A percentile compares a stretch with the other conserved stretches of the same genome.
These are phyloP conservation scores for Carpatolechia fugitivella DNA, from an alignment of 2,888 invertebrate genomes.

Conservation along the genomic window DNA sequence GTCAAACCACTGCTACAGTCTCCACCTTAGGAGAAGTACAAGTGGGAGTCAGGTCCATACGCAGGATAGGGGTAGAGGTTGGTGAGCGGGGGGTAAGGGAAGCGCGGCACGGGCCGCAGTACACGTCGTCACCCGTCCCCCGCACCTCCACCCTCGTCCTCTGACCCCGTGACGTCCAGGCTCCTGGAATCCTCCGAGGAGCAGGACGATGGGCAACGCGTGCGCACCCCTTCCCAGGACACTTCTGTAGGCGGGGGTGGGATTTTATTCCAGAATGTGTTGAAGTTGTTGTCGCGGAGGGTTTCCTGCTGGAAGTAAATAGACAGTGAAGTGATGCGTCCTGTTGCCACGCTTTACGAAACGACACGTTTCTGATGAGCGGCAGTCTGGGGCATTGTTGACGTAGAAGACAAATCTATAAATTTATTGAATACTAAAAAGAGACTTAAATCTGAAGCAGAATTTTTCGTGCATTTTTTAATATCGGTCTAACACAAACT, in stretches of 20 bases:
- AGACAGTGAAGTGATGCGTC: no score
- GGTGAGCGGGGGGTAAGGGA: slow-evolving; percentile 53
- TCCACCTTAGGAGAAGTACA: slow-evolving; percentile 56
- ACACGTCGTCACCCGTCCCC: slow-evolving; percentile 68
- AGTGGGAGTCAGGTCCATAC: slow-evolving; percentile 54
- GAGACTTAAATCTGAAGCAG: no score
- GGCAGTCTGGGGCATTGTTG: no score
- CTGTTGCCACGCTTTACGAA: no score
- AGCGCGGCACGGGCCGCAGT: slow-evolving; percentile 77
- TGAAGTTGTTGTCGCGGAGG: slow-evolving; percentile 63
- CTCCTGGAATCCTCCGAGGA: slow-evolving; percentile 73
- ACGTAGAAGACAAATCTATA: no score
- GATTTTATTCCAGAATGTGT: slow-evolving; percentile 71
- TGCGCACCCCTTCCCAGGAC: slow-evolving; percentile 57
- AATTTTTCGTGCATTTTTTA: no score
- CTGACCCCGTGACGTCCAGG: slow-evolving; percentile 75
- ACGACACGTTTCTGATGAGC: no score
- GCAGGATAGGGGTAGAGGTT: slow-evolving; percentile 51
- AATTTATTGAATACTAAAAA: no score
- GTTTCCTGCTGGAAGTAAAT: slow-evolving; percentile 45
- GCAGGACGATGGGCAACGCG: slow-evolving; percentile 59
- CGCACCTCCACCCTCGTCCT: slow-evolving; percentile 64
- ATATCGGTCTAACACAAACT: neutral
- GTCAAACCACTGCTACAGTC: neutral
- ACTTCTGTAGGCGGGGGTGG: slow-evolving; percentile 53